Evolutionary conservation across 2,113 vertebrate species (phyloP).

Genomic region (Sigmodon hispidus): DNA sequence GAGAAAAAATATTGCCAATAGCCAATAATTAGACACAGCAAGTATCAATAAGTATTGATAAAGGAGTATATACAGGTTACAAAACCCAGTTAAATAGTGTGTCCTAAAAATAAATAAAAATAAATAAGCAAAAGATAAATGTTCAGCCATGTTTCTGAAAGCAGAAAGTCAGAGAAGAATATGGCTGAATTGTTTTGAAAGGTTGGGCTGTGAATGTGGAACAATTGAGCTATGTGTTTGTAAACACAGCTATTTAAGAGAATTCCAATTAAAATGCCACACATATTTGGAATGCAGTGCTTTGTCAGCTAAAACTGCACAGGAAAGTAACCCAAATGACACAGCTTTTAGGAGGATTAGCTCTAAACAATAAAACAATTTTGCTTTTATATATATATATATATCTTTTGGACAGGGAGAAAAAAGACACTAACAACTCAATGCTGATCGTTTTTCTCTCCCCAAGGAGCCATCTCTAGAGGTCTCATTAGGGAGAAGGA

Average conservation of each 20-base stretch:
- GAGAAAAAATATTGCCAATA: neutral
- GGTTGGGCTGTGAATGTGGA: neutral
- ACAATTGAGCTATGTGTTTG: conserved; percentile 49
- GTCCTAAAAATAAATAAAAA: neutral
- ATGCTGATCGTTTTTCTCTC: conserved; percentile 14
- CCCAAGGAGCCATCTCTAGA: neutral
- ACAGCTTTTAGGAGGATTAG: neutral
- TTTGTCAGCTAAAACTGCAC: conserved; percentile 40
- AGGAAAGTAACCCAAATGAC: neutral
- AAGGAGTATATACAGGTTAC: neutral
- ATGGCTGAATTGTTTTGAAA: conserved; percentile 48
- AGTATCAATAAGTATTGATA: neutral
- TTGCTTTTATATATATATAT: conserved; percentile 37
- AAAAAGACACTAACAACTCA: neutral
- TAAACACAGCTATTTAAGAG: conserved; percentile 55
- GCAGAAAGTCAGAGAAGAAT: conserved; percentile 28
- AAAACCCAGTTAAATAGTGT: neutral
- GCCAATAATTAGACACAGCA: neutral
- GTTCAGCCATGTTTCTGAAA: neutral
- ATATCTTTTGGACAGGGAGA: neutral
- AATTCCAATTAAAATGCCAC: conserved; percentile 40
- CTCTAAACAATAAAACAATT: neutral
- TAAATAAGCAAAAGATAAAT: neutral
- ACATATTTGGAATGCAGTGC: neutral
- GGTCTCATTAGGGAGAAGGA: neutral